Evolutionary conservation across 2,888 invertebrate species (phyloP).

Genomic region (Cephus nigrinus): DNA sequence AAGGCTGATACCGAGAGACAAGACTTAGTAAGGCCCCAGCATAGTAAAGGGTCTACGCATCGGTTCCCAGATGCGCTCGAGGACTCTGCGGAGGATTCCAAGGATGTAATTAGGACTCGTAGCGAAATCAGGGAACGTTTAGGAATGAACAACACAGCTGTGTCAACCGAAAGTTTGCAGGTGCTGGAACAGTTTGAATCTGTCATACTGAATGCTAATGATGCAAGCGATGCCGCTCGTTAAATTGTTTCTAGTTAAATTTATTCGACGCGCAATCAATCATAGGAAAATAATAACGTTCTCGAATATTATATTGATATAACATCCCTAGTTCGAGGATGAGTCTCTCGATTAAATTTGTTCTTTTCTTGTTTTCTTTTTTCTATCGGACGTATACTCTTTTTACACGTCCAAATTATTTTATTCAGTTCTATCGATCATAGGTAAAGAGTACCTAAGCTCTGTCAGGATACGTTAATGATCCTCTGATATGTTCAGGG

Average conservation of each 20-base stretch:
- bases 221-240: conserved; percentile 44
- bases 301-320: no score
- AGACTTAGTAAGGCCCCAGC: conserved; percentile 40
- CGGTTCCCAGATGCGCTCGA: no score
- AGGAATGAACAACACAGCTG: conserved; percentile 33
- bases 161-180: conserved; percentile 48
- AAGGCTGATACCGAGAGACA: conserved; percentile 52
- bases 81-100: no score
- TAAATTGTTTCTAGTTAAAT: conserved; percentile 26
- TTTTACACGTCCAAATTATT: no score
- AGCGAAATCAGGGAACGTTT: conserved; percentile 36
- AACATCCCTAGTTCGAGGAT: no score
- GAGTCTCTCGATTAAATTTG: no score
- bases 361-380: no score
- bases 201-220: conserved; percentile 45
- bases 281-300: not conserved
- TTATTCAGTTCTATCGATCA: no score
- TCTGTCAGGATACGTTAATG: no score
- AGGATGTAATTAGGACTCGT: not conserved
- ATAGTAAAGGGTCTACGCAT: not conserved
- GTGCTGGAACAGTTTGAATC: conserved; percentile 52
- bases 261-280: not conserved
- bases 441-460: no score
- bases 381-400: no score
- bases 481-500: no score